Evolutionary conservation across 2,797 vertebrate genomes (phyloP), one percentile per base, ranked within the genome.

Genomic region (Enteromius thamalakanensis): DNA sequence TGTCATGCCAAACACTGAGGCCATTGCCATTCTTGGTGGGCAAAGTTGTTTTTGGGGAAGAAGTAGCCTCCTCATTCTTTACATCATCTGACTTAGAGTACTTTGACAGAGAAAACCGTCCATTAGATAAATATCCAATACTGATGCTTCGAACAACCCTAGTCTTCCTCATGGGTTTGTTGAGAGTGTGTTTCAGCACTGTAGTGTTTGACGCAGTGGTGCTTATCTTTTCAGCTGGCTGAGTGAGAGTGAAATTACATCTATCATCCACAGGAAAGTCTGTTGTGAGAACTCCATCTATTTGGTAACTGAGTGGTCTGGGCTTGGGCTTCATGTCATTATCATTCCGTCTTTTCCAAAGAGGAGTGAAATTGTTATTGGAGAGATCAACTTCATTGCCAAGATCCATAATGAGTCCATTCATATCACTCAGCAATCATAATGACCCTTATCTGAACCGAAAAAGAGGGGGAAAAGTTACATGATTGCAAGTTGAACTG

Each of bases 261-360:
- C 86, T 91, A 83, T 96, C 96, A 85, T 96, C 96, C 88, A 92
- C 90, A 0, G 96, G 95, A 45, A 96, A 96, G 86, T 97, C 96
- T 0, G 95, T 96, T 37, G 91, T 90, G 14, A 90, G 90, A 76
- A 96, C 89, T 14, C 97, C 95, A 14, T 96, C 95, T 29, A 91
- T 92, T 91, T 97, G 96, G 89, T 95, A 97, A 17, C 97, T 97
- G 76, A 93, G 88, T 0, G 97, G 96, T 85, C 96, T 91, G 0
- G 93, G 81, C 82, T 93, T 95, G 34, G 87, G 69, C 62, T 86
- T 93, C 1, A 70, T 76, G 83, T 91, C 87, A 87, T 89, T 92
- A 75, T 91, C 90, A 2, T 93, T 87, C 14, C 93, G 90, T 29
- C 93, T 93, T 85, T 89, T 94, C 96, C 97, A 97, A 86, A 95